These are phyloP conservation scores for Saimiri boliviensis DNA, from an alignment of 2,113 vertebrate species.

Conservation along the genomic window DNA sequence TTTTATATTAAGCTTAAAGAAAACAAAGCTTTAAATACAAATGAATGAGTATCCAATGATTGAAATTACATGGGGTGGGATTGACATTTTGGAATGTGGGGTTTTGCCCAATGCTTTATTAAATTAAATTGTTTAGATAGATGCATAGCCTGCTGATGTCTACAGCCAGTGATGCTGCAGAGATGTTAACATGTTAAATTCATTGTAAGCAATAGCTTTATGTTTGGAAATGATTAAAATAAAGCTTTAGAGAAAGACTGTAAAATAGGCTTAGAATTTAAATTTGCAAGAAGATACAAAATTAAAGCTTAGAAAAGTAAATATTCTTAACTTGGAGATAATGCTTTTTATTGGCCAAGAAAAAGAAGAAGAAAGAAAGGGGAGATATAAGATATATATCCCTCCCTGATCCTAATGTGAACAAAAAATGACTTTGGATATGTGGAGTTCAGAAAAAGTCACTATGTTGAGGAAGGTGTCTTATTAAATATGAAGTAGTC, in stretches of 20 bases:
- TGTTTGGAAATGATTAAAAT: constrained; percentile 52
- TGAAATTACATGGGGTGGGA: background rate
- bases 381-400: background rate
- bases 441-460: background rate
- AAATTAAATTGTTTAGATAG: constrained; percentile 10
- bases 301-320: constrained; percentile 26
- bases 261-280: constrained; percentile 42
- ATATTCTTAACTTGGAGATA: background rate
- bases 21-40: background rate
- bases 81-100: background rate
- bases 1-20: constrained; percentile 17
- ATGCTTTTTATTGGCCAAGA: background rate
- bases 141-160: background rate
- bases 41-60: background rate
- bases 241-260: constrained; percentile 32
- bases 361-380: background rate
- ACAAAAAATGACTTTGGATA: background rate
- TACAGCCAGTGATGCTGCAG: background rate
- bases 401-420: background rate
- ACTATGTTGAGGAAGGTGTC: background rate
- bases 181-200: background rate
- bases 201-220: background rate
- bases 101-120: background rate
- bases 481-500: background rate
- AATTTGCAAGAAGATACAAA: constrained; percentile 3